Evolutionary conservation across 37 sponge, comb jelly and placozoan genomes (phyloP), one percentile per base, ranked within the genome.

Genomic region (Chondrosia reniformis): DNA sequence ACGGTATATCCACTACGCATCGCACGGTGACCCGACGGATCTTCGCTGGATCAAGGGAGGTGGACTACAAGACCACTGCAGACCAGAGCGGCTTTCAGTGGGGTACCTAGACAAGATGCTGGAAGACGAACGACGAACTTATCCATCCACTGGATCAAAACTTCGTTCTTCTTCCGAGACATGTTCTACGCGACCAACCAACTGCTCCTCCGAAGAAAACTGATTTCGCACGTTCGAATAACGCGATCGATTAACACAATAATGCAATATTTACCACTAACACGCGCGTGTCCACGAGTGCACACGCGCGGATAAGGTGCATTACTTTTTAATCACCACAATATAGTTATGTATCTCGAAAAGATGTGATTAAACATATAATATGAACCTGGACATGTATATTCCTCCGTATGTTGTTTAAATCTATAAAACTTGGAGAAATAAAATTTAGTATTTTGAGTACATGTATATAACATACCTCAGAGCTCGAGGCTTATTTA

Each of bases 21-120:
- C 78, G 62, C 65, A 85, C 54, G 45, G 73, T 28, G 42, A 54
- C 8, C 42, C 85, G 13, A 2, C 7, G 34, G 3, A 64, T 64
- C 66, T 64, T 64, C 3, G 1, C 61, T 62, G 74, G 72, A 71
- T 40, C 57, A 69, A 61, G 40, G 44, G n/a, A 31, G 39, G 3
- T 9, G 39, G 33, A 4, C 45, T 76, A 6, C 2, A 55, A 55
- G 39, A 36, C 52, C 31, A 7, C 3, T 13, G 7, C 66, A 64
- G 66, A 32, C 4, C 34, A 7, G 66, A 34, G 2, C 3, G 66
- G 12, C 57, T 22, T 21, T 5, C 39, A 10, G 2, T n/a, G 63
- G 63, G 8, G 27, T 62, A 62, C 63, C 21, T 62, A n/a, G 63
- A 62, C 63, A 62, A 28, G 21, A 62, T 62, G 63, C 63, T 24